Base-by-base conservation (phyloP, 2,888 invertebrate genomes). In the Bombylius discolor region DNA sequence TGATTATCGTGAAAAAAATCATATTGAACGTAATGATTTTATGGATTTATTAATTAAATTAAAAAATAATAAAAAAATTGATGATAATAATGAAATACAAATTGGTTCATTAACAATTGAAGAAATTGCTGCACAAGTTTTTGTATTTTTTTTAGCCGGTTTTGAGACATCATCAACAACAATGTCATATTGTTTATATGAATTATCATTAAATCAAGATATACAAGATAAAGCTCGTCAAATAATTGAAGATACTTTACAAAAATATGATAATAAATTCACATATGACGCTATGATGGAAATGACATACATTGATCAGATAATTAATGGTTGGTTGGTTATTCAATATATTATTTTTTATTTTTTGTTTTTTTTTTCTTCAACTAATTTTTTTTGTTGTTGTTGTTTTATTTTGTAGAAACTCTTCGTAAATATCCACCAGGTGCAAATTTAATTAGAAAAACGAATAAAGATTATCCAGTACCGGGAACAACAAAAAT, bases 101-200 rank as follows among this genome's bases (percentile, higher is more conserved):
- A 23, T 23, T 23, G 23, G 56, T 3, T 63, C 3, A 66, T 65
- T 79, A 1, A 68, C 73, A 1, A 64, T 77, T 12, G 71, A 77
- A 5, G 64, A 80, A 46, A 60, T 82, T 7, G 72, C 76, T 0
- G 75, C 79, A 0, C 80, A 82, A 56, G 76, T 79, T 4, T 72
- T 78, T 39, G 64, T 78, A 0, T 80, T 83, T 61, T 78, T 78
- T 56, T 57, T 68, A 0, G 80, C 78, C 36, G 80, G 80, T 3
- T 79, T 75, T 56, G 80, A 80, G 65, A 78, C 80, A 0, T 78
- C 78, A 9, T 70, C 73, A 13, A 71, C 75, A 14, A 74, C 75
- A 5, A 68, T 78, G 64, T 71, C 74, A 49, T 78, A 73, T 59
- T 71, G 71, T 3, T 63, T 79, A 13, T 79, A 73, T 60, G 77